Base-by-base conservation (phyloP, 1,140 invertebrate species). In the Radopholus similis region DNA sequence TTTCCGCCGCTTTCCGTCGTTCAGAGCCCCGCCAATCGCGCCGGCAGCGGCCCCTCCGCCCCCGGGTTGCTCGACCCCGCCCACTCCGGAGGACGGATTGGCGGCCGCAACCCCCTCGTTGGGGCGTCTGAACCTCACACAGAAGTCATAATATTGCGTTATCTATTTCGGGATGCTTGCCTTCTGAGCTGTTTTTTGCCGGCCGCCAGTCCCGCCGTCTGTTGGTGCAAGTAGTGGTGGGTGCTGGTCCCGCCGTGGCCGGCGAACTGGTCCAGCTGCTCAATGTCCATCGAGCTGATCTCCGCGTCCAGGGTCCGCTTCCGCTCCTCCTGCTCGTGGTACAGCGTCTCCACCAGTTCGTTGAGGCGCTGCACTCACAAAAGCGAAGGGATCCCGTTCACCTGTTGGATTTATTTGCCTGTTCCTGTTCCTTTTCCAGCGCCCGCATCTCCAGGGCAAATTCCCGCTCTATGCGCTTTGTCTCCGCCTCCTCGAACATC, bases 311-410 rank as follows among this genome's bases (percentile, higher is more conserved):
- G 47, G n/a, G 59, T 26, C 21, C 35, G 23, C 21, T 70, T 70
- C 32, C 70, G 68, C 53, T 70, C 68, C 11, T 70, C 68, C 6
- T 26, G 15, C 49, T 72, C 68, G 11, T 73, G 18, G 70, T 42
- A 70, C 15, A 70, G 51, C 15, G 18, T 44, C 28, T 70, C 68
- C 13, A 69, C 69, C 13, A 70, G 15, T 51, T 70, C 68, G 15
- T 42, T 70, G 23, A 70, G 35, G 26, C 58, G 40, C 44, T 62
- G 49, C 30, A 21, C 28, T 9, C 4, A 15, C 18, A 28, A 28
- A 47, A 21, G 8, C 6, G n/a, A 35, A 21, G 9, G 26, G 5
- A 3, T 9, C 11, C 6, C 8, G 40, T 9, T 26, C 11, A 21
- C n/a, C 13, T 23, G 37, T n/a, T 1, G 15, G 0, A 59, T 38